A percentile compares a stretch with the other conserved stretches of the same genome.
Conservation (phyloP, 2,797 vertebrate genomes). For the Mycteria americana region DNA sequence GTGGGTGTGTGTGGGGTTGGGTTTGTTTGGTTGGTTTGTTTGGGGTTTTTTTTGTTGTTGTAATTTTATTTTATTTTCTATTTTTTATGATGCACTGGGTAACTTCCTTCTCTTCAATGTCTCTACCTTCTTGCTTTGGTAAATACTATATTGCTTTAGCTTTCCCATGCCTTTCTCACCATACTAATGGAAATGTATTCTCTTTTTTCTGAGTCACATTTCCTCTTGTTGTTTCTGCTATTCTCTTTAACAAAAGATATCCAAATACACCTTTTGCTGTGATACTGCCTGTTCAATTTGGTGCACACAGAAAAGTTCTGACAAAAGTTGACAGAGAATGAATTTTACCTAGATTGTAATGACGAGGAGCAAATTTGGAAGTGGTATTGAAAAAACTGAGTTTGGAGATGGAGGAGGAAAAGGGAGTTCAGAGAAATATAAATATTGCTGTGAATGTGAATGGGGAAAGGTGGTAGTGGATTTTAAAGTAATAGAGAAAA, state of each 20-base stretch:
- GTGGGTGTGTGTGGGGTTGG: no score
- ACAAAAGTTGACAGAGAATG: not conserved
- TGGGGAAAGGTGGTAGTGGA: not conserved
- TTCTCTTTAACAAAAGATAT: not conserved
- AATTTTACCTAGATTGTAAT: not conserved
- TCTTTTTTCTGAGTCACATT: not conserved
- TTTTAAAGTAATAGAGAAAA: not conserved
- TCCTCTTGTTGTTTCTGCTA: not conserved
- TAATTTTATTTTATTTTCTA: not conserved
- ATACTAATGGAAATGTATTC: not conserved
- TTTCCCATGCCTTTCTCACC: not conserved
- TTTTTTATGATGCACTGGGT: not conserved
- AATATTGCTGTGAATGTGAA: not conserved
- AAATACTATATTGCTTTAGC: not conserved
- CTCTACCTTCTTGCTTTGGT: not conserved
- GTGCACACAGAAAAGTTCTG: not conserved
- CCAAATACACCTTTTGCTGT: not conserved
- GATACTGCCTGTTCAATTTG: not conserved
- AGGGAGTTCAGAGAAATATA: not conserved
- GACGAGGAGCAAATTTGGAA: not conserved
- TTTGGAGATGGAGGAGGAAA: not conserved
- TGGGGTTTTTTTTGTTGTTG: rapidly evolving
- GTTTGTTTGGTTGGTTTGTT: not conserved
- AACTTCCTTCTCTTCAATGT: not conserved
- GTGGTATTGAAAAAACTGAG: not conserved